Evolutionary conservation across 2,113 vertebrate genomes (phyloP).

Genomic region (Petrocephalus microphthalmus): DNA sequence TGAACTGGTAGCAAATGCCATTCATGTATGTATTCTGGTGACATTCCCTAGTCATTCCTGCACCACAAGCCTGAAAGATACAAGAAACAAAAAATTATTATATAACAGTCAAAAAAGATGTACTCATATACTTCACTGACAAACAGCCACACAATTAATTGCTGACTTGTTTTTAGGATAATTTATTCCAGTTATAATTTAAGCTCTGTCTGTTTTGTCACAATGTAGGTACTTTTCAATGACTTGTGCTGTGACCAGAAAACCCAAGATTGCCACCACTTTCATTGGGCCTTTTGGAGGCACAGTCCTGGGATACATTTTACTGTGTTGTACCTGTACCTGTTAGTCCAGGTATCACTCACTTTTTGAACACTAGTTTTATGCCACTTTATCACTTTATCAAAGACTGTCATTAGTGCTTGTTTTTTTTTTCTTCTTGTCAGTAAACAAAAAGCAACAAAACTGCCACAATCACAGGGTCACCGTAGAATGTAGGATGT

Average conservation of each 20-base stretch:
- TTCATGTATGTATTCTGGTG: conserved; percentile 67
- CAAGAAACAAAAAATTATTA: neutral
- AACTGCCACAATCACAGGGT: too few species aligned
- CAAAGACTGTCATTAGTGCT: too few species aligned
- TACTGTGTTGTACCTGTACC: too few species aligned
- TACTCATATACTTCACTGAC: neutral
- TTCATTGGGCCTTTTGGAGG: neutral
- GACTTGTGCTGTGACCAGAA: neutral
- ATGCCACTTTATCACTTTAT: too few species aligned
- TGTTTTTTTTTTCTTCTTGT: too few species aligned
- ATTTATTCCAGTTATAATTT: neutral
- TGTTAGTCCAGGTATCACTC: too few species aligned
- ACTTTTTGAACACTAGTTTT: too few species aligned
- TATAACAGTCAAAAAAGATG: neutral
- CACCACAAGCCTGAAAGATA: conserved; percentile 63
- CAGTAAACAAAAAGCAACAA: too few species aligned
- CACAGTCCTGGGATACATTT: neutral
- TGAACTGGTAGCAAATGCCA: conserved; percentile 63
- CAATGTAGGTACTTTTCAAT: neutral
- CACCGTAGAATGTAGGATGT: too few species aligned
- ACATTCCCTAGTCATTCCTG: conserved; percentile 58
- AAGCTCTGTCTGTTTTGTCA: neutral
- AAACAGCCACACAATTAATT: neutral
- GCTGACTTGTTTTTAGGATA: neutral
- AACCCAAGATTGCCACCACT: neutral